These are phyloP conservation scores for Psittacula echo DNA, from an alignment of 2,797 vertebrate genomes.

Conservation along the genomic window DNA sequence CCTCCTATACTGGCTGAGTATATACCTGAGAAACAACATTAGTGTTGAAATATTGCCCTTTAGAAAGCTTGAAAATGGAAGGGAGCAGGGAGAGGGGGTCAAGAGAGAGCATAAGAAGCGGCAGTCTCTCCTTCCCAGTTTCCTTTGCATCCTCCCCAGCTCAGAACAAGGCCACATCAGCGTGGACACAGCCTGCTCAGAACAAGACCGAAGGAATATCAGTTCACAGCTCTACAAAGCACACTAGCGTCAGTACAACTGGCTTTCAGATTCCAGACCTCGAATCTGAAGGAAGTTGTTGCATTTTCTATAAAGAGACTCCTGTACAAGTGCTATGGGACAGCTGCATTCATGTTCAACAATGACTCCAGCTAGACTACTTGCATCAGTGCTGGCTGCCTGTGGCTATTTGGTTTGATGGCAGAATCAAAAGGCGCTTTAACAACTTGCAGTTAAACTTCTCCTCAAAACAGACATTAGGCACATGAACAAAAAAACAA, in stretches of 20 bases:
- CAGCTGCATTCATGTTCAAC: constrained; percentile 71
- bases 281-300: constrained; percentile 26
- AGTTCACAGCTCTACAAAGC: constrained; percentile 49
- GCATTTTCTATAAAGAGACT: constrained; percentile 61
- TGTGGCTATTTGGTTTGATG: constrained; percentile 87
- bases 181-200: constrained; percentile 39
- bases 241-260: constrained; percentile 4
- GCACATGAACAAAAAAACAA: constrained; percentile 84
- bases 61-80: constrained; percentile 72
- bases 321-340: constrained; percentile 59
- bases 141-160: constrained; percentile 39
- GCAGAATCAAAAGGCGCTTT: constrained; percentile 89
- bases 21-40: constrained; percentile 84
- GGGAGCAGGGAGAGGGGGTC: constrained; percentile 16
- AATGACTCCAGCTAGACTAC: constrained; percentile 74
- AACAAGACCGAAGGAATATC: constrained; percentile 30
- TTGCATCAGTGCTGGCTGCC: constrained; percentile 80
- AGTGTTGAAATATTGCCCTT: constrained; percentile 82
- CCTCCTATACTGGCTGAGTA: constrained; percentile 69
- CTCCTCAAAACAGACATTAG: constrained; percentile 74
- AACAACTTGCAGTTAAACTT: constrained; percentile 80
- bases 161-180: constrained; percentile 48
- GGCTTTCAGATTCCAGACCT: constrained; percentile 39
- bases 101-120: constrained; percentile 69
- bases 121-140: constrained; percentile 45